These are phyloP conservation scores for Tethya wilhelma DNA, from an alignment of 37 sponge, comb jelly and placozoan genomes.

Conservation along the genomic window DNA sequence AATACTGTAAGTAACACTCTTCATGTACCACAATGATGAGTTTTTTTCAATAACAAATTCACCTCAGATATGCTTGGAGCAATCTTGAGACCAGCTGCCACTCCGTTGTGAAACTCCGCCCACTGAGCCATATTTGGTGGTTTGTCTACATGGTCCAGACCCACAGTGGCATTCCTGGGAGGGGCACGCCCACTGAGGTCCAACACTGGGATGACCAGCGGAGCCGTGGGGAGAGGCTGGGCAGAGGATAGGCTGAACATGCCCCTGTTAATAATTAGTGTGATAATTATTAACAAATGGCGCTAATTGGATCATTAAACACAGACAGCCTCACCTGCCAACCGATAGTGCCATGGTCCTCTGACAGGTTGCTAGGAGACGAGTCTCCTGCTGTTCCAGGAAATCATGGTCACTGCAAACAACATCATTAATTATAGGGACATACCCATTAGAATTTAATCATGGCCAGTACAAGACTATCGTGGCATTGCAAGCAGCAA, in stretches of 20 bases:
- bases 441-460: background rate
- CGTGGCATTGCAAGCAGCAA: background rate
- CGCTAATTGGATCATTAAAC: background rate
- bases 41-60: background rate
- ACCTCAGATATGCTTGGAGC: conserved; percentile 67
- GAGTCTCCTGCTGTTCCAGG: conserved; percentile 77
- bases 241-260: conserved; percentile 78
- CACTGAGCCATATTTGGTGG: conserved; percentile 82
- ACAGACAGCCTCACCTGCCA: conserved; percentile 61
- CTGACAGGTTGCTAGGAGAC: conserved; percentile 72
- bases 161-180: conserved; percentile 73
- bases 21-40: background rate
- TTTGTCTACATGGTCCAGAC: conserved; percentile 77
- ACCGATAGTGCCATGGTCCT: conserved; percentile 95
- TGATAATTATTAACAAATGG: too few species aligned
- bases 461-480: background rate
- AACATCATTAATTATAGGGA: background rate
- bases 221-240: conserved; percentile 64
- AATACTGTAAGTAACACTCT: background rate
- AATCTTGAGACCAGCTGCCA: conserved; percentile 85
- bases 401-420: conserved; percentile 87
- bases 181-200: conserved; percentile 74
- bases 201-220: conserved; percentile 67
- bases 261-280: conserved; percentile 56
- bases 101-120: conserved; percentile 98